These are phyloP conservation scores for Drosophila kambysellisi DNA, from an alignment of 2,888 invertebrate species.

Conservation along the genomic window DNA sequence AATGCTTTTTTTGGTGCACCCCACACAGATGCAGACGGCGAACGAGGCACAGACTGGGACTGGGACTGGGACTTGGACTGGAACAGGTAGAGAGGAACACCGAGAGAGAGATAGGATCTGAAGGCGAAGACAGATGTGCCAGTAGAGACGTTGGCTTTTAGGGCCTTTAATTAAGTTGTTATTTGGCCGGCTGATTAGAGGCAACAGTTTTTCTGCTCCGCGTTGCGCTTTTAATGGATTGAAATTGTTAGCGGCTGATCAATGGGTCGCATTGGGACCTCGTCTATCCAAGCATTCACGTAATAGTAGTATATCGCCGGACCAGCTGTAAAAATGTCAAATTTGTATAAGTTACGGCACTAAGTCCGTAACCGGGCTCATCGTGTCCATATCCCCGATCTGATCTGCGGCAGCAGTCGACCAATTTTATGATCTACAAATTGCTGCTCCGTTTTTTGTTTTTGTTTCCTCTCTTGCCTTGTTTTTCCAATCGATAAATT, in stretches of 20 bases:
- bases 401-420: slow-evolving; percentile 27
- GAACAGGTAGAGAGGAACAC: neutral
- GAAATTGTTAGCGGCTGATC: slow-evolving; percentile 56
- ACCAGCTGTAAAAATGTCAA: slow-evolving; percentile 76
- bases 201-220: slow-evolving; percentile 60
- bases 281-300: neutral
- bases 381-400: neutral
- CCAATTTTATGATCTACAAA: slow-evolving; percentile 77
- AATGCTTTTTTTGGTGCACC: slow-evolving; percentile 80
- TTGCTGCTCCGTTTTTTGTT: slow-evolving; percentile 63
- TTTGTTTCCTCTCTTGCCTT: slow-evolving; percentile 7
- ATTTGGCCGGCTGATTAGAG: slow-evolving; percentile 74
- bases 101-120: slow-evolving; percentile 4
- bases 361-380: neutral
- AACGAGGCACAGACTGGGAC: slow-evolving; percentile 28
- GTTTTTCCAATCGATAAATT: slow-evolving; percentile 70
- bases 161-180: slow-evolving; percentile 75
- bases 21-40: slow-evolving; percentile 50
- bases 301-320: slow-evolving; percentile 9
- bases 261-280: slow-evolving; percentile 23
- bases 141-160: slow-evolving; percentile 59
- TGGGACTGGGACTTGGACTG: too few species aligned
- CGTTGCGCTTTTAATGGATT: slow-evolving; percentile 47
- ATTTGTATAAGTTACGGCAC: slow-evolving; percentile 74
- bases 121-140: slow-evolving; percentile 7